Conservation (phyloP, 2,797 vertebrate species). For the Microchirus variegatus region DNA sequence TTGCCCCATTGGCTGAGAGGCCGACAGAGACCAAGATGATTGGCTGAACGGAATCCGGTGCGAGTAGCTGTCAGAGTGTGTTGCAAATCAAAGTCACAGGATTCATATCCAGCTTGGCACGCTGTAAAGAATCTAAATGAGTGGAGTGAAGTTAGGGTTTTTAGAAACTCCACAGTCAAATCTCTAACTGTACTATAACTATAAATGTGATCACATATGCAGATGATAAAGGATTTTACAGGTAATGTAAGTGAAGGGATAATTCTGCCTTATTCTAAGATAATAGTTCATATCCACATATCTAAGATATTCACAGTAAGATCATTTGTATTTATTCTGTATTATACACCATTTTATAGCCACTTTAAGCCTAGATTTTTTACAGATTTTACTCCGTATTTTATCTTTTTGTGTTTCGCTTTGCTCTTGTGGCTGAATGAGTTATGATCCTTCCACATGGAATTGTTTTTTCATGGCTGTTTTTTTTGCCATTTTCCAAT, state of each 20-base stretch:
- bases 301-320: background rate
- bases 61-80: constrained; percentile 52
- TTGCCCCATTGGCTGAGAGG: constrained; percentile 58
- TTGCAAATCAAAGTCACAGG: constrained; percentile 46
- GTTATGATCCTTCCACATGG: constrained; percentile 13
- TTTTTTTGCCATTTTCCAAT: background rate
- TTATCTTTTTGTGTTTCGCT: constrained; percentile 26
- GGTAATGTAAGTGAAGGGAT: too few relatives aligned
- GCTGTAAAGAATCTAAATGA: constrained; percentile 53
- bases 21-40: constrained; percentile 22
- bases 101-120: constrained; percentile 43
- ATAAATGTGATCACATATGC: too few relatives aligned
- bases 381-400: background rate
- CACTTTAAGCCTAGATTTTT: too few relatives aligned
- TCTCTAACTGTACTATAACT: too few relatives aligned
- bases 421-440: constrained; percentile 36
- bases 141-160: constrained; percentile 12
- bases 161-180: background rate
- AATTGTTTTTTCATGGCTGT: background rate
- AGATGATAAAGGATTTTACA: too few relatives aligned
- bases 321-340: background rate
- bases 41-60: constrained; percentile 34
- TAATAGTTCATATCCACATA: background rate
- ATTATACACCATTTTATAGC: background rate
- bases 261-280: too few relatives aligned